Evolutionary conservation across 2,888 invertebrate species (phyloP).

Genomic region (Gastrophysa polygoni): DNA sequence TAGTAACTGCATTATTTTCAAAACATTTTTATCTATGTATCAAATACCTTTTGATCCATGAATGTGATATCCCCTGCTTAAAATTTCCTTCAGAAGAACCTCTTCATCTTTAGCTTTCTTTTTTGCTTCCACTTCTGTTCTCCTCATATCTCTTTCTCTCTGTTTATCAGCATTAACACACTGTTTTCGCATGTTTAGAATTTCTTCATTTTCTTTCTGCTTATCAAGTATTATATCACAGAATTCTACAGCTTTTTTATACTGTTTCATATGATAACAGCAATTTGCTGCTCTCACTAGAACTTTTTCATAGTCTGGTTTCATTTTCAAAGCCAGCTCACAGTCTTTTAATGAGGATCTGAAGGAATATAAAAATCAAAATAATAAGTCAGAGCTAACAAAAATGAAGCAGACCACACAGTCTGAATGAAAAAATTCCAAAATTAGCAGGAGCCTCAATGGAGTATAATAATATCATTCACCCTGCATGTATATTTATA

Average conservation of each 20-base stretch:
- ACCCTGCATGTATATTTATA: too few species aligned
- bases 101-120: constrained; percentile 58
- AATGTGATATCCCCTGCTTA: constrained; percentile 61
- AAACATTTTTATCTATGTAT: constrained; percentile 41
- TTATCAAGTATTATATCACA: constrained; percentile 71
- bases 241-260: constrained; percentile 72
- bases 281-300: constrained; percentile 76
- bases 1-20: too few species aligned
- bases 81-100: constrained; percentile 58
- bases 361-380: constrained; percentile 20
- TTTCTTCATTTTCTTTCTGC: constrained; percentile 64
- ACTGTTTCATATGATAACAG: constrained; percentile 69
- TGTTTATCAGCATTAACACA: constrained; percentile 62
- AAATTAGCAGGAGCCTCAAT: too few species aligned
- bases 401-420: too few species aligned
- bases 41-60: constrained; percentile 55
- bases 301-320: constrained; percentile 80
- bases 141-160: constrained; percentile 63
- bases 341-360: constrained; percentile 81
- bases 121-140: constrained; percentile 58
- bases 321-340: constrained; percentile 75
- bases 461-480: too few species aligned
- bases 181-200: constrained; percentile 62
- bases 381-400: too few species aligned
- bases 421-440: too few species aligned